Base-by-base conservation (phyloP, 2,113 vertebrate genomes). In the Ictidomys tridecemlineatus region DNA sequence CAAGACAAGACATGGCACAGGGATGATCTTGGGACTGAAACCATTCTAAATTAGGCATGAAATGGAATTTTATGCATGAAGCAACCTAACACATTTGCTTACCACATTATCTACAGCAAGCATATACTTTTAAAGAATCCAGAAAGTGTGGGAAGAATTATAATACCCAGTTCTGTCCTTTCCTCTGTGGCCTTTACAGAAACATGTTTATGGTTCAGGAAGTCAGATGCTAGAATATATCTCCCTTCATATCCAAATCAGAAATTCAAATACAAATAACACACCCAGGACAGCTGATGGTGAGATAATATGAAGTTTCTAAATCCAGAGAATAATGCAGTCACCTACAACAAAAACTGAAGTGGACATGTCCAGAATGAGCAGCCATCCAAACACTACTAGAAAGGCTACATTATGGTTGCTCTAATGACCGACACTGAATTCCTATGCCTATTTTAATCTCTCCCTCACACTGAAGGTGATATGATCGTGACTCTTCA, bases 31-130 rank as follows among this genome's bases (percentile, higher is more conserved):
- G 67, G 85, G 83, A 39, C 92, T 85, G 74, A 97, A 95, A 91
- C 67, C 10, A 22, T 87, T 98, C 92, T 73, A 96, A 98, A 97
- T 92, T 58, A 96, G 74, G 95, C 93, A 96, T 72, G 79, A 97
- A 97, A 97, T 45, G 78, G 77, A 90, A 16, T 77, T 98, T 97
- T 97, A 93, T 24, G 96, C 84, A 85, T 11, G 11, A 48, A 95
- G 85, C 67, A 96, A 97, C 74, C 72, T 39, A 77, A 93, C 85
- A 93, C 28, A 69, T 45, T 94, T 95, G 78, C 74, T 92, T 48
- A 86, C 89, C 30, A 76, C 4, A 45, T 77, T 93, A 76, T 93
- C 93, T 96, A 90, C 77, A 84, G 91, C 89, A 97, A 48, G 17
- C 91, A 89, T n/a, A 86, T 20, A 32, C 92, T 97, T 96, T 42